Conservation (phyloP, 2,797 vertebrate genomes). For the Etheostoma nigrum region DNA sequence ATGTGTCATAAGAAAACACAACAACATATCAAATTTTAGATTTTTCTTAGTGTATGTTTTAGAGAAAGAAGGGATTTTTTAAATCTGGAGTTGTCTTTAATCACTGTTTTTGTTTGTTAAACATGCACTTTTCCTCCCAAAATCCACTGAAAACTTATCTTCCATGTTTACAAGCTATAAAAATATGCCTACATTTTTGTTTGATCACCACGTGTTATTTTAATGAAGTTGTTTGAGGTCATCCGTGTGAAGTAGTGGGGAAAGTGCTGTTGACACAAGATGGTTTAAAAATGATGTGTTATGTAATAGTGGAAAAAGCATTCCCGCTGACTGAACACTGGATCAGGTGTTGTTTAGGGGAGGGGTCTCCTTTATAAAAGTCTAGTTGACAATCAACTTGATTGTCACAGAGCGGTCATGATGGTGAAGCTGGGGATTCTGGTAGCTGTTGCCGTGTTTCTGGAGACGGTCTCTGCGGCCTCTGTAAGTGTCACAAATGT, state of each 20-base stretch:
- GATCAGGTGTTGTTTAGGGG: constrained; percentile 45
- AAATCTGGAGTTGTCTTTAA: too few relatives aligned
- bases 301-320: constrained; percentile 42
- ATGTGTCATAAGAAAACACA: not conserved
- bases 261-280: too few relatives aligned
- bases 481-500: constrained; percentile 63
- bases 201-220: not conserved
- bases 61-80: not conserved
- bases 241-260: too few relatives aligned
- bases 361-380: constrained; percentile 60
- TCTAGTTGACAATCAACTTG: not conserved
- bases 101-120: too few relatives aligned
- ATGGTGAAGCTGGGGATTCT: constrained; percentile 61
- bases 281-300: constrained; percentile 2
- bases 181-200: not conserved
- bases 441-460: constrained; percentile 53
- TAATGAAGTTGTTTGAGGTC: not conserved
- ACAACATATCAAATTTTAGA: too few relatives aligned
- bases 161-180: not conserved
- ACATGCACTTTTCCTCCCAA: not conserved
- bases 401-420: constrained; percentile 16
- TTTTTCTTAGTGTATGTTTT: too few relatives aligned
- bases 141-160: not conserved
- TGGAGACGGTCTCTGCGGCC: constrained; percentile 60
- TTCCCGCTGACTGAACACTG: not conserved